These are phyloP conservation scores for Danio kyathit DNA, from an alignment of 2,797 vertebrate species.

Conservation along the genomic window DNA sequence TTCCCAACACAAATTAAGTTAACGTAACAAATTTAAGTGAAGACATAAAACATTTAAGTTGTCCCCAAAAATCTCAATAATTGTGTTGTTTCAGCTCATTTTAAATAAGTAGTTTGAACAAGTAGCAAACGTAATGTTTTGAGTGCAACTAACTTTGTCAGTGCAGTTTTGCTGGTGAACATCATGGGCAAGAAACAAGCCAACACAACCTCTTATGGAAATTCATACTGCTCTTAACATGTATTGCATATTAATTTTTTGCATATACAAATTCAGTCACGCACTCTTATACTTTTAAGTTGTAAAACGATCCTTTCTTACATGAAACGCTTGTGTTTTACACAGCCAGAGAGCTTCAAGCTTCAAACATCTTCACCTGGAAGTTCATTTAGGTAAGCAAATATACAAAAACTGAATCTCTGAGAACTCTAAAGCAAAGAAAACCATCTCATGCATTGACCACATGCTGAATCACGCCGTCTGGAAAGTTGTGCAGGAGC, in stretches of 20 bases:
- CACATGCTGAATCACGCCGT: constrained; percentile 38
- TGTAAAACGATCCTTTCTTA: neutral
- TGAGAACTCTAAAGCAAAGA: constrained; percentile 3
- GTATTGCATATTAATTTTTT: constrained; percentile 3
- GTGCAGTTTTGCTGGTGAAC: too few species aligned
- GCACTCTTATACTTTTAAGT: neutral
- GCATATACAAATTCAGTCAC: neutral
- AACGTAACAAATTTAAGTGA: too few species aligned
- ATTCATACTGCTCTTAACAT: neutral
- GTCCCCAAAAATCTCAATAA: too few species aligned
- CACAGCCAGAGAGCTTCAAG: neutral
- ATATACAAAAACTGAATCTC: constrained; percentile 5
- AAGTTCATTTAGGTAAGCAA: constrained; percentile 10
- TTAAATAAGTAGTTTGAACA: too few species aligned
- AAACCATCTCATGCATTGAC: neutral
- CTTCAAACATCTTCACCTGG: neutral
- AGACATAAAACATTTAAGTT: too few species aligned
- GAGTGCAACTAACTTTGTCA: too few species aligned
- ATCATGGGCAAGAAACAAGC: neutral
- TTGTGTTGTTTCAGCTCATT: too few species aligned
- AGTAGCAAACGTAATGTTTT: too few species aligned
- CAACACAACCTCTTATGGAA: neutral
- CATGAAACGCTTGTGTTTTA: neutral
- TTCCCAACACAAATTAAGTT: too few species aligned
- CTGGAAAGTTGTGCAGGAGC: neutral